Evolutionary conservation across 2,797 vertebrate species (phyloP), one percentile per base, ranked within the genome.

Genomic region (Synaphobranchus kaupii): DNA sequence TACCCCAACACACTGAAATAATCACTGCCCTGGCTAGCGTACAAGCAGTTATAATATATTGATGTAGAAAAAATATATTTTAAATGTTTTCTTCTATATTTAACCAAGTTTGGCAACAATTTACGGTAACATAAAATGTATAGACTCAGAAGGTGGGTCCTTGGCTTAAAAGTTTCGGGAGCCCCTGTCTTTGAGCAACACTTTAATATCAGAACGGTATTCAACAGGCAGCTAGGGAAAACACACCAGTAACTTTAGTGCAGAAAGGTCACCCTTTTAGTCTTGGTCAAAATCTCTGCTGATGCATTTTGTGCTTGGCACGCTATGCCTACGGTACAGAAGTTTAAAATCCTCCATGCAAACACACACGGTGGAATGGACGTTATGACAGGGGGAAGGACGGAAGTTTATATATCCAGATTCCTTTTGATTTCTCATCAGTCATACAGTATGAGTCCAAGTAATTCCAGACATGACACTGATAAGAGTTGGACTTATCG

Each of bases 401-500:
- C 6, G 20, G 60, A 6, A 25, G 10, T 68, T 68, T 68, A 68
- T 8, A 20, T 66, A 66, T 66, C 60, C 60, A 25, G n/a, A n/a
- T 15, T 48, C 34, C 20, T 85, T 15, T 68, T 28, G 28, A 47
- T 52, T 54, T 47, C 63, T 84, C 63, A 56, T 86, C 58, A 22
- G 48, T 54, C 86, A 56, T 47, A 44, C 12, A 66, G 10, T 84
- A 10, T 83, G 52, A 10, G 4, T n/a, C 52, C 47, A 87, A 86
- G 86, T 86, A 82, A 83, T 86, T 87, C 89, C 92, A 94, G 90
- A 93, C 44, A 89, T 60, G 90, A 91, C 88, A 84, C 91, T 92
- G 94, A 95, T 95, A 95, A 95, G 92, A 89, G 90, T 91, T 95
- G 94, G 92, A 93, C 92, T 93, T 92, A 91, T 91, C 93, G 94